Conservation (phyloP, 2,888 invertebrate species). For the Zygogramma bicolorata region DNA sequence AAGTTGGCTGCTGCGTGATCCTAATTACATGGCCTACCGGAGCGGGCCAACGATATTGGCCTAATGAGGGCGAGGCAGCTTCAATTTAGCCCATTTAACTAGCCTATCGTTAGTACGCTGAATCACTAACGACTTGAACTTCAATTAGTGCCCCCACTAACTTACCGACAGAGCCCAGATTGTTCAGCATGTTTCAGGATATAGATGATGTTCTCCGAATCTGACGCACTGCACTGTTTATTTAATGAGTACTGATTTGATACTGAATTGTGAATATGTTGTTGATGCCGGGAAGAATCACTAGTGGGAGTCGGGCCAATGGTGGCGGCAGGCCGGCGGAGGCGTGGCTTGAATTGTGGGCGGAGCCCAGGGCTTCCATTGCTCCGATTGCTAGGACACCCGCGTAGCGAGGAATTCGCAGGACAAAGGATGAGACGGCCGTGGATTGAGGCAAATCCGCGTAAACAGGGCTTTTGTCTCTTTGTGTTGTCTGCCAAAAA, state of each 20-base stretch:
- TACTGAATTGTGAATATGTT: slow-evolving; percentile 68
- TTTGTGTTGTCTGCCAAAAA: slow-evolving; percentile 45
- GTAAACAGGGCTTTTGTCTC: slow-evolving; percentile 37
- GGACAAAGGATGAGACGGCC: slow-evolving; percentile 39
- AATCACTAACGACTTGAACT: slow-evolving; percentile 67
- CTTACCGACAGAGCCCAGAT: slow-evolving; percentile 67
- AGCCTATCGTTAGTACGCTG: slow-evolving; percentile 67
- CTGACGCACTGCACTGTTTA: slow-evolving; percentile 68
- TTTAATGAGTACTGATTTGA: slow-evolving; percentile 69
- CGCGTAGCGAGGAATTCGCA: slow-evolving; percentile 20
- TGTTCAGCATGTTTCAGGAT: slow-evolving; percentile 64
- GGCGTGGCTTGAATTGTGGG: slow-evolving; percentile 56
- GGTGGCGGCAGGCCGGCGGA: slow-evolving; percentile 56
- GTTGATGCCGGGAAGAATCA: slow-evolving; percentile 61
- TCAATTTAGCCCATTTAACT: slow-evolving; percentile 68
- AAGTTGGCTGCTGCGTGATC: slow-evolving; percentile 52
- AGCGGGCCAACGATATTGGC: slow-evolving; percentile 65
- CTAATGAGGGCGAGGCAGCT: slow-evolving; percentile 68
- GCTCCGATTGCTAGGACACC: slow-evolving; percentile 43
- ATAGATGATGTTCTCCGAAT: slow-evolving; percentile 34
- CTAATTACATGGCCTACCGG: slow-evolving; percentile 67
- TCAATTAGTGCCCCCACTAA: slow-evolving; percentile 67
- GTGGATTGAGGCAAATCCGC: slow-evolving; percentile 40
- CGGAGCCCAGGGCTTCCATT: slow-evolving; percentile 54
- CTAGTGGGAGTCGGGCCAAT: slow-evolving; percentile 63